Conservation (phyloP, 2,113 vertebrate genomes). For the Psettodes erumei region DNA sequence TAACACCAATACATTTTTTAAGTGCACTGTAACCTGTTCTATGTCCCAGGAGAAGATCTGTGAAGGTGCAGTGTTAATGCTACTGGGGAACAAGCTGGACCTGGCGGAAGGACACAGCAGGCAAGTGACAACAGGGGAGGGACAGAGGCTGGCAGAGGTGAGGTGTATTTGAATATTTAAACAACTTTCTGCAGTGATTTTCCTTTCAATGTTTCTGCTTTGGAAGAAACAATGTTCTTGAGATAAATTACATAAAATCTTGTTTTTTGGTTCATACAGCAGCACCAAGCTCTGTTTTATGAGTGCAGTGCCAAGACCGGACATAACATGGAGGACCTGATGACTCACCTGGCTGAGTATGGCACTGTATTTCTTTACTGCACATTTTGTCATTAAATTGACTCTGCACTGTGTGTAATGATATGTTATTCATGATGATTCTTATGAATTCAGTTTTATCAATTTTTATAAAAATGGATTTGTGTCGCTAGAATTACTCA, state of each 20-base stretch:
- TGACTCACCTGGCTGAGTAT: constrained; percentile 86
- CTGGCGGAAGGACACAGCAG: constrained; percentile 55
- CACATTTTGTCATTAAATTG: constrained; percentile 2
- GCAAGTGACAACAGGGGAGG: constrained; percentile 77
- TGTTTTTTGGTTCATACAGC: constrained; percentile 70
- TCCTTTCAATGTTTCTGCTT: not conserved
- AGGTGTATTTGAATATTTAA: constrained; percentile 48
- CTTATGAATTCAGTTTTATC: not conserved
- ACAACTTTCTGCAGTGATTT: constrained; percentile 14
- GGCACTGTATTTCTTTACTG: not conserved
- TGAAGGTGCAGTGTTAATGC: constrained; percentile 83
- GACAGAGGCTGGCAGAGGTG: constrained; percentile 84
- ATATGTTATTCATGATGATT: not conserved
- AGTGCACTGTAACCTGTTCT: not conserved
- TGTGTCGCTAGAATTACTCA: not conserved
- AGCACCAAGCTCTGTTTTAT: constrained; percentile 86
- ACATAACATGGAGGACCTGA: constrained; percentile 81
- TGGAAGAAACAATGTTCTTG: not conserved
- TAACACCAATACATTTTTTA: not conserved
- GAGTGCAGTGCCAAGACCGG: constrained; percentile 87
- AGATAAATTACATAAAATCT: not conserved
- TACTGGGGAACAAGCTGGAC: constrained; percentile 88
- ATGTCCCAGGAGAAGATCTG: constrained; percentile 81
- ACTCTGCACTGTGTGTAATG: too few relatives aligned
- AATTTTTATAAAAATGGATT: not conserved